Conservation (phyloP, 2,113 vertebrate genomes). For the Columba janthina region DNA sequence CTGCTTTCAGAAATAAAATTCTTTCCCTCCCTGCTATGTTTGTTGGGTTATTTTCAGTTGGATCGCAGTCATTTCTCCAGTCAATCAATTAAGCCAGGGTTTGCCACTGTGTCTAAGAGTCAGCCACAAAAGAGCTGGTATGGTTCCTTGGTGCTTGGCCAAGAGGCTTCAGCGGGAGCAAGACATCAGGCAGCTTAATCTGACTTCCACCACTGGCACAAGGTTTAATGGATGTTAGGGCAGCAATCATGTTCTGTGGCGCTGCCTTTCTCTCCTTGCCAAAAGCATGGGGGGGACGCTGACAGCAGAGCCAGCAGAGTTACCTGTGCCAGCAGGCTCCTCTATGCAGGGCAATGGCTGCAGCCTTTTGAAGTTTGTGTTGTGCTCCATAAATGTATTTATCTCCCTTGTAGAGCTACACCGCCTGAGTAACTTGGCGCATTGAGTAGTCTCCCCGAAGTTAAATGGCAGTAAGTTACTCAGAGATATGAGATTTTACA, state of each 20-base stretch:
- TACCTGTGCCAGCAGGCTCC: background rate
- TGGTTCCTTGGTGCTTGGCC: conserved; percentile 26
- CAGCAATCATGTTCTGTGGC: conserved; percentile 13
- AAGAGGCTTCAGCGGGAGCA: conserved; percentile 6
- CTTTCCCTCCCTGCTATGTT: conserved; percentile 29
- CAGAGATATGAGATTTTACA: conserved; percentile 1
- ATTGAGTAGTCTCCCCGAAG: background rate
- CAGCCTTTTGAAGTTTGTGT: background rate
- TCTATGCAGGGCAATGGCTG: background rate
- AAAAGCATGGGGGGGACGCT: background rate
- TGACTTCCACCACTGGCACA: conserved; percentile 37
- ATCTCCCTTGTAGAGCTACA: background rate
- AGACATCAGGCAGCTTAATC: conserved; percentile 24
- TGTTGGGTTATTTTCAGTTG: conserved; percentile 27
- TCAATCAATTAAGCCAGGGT: conserved; percentile 54
- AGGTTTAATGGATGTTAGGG: conserved; percentile 40
- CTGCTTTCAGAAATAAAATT: conserved; percentile 55
- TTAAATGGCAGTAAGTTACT: conserved; percentile 18
- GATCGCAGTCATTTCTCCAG: background rate
- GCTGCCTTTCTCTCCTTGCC: background rate
- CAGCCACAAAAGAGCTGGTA: conserved; percentile 45
- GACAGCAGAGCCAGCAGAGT: background rate
- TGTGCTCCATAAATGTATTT: background rate
- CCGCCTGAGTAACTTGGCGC: background rate
- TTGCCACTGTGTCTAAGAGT: conserved; percentile 50